Percentiles rank a stretch among this genome's conserved stretches.
Evolutionary conservation across 1,140 invertebrate genomes (phyloP).

Genomic region (Nomia melanderi): DNA sequence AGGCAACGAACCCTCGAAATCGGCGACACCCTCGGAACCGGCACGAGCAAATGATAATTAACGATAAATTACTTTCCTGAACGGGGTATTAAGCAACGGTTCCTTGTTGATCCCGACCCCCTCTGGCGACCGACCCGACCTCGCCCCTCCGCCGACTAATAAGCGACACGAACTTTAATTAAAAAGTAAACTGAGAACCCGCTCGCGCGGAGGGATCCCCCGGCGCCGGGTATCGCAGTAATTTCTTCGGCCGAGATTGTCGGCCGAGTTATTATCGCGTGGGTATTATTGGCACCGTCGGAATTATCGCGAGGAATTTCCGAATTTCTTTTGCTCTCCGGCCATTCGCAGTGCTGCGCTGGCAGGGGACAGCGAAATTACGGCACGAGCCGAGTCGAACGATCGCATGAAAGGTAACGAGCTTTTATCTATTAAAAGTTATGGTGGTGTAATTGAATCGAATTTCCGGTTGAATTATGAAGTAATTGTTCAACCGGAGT

Average conservation of each 20-base stretch:
- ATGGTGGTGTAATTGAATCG: no score
- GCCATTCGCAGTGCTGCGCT: no score
- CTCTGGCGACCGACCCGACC: not conserved
- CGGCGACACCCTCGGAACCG: constrained; percentile 42
- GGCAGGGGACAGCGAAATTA: no score
- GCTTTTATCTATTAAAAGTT: no score
- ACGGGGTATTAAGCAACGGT: constrained; percentile 32
- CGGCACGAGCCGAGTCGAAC: no score
- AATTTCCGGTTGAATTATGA: no score
- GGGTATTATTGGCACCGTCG: not conserved
- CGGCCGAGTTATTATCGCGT: not conserved
- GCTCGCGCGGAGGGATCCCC: not conserved
- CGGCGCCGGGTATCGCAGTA: not conserved
- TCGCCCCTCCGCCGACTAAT: constrained; percentile 28
- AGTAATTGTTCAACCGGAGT: no score
- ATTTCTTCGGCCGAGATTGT: constrained; percentile 32
- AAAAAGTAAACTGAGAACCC: constrained; percentile 46
- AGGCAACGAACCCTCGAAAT: constrained; percentile 27
- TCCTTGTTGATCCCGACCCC: constrained; percentile 39
- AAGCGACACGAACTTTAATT: constrained; percentile 49
- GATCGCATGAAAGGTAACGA: no score
- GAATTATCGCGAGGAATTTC: not conserved
- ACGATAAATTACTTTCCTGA: constrained; percentile 52
- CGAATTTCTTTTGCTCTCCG: not conserved
- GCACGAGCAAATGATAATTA: constrained; percentile 52